Conservation (phyloP, 2,888 invertebrate species). For the Synanthedon tipuliformis region DNA sequence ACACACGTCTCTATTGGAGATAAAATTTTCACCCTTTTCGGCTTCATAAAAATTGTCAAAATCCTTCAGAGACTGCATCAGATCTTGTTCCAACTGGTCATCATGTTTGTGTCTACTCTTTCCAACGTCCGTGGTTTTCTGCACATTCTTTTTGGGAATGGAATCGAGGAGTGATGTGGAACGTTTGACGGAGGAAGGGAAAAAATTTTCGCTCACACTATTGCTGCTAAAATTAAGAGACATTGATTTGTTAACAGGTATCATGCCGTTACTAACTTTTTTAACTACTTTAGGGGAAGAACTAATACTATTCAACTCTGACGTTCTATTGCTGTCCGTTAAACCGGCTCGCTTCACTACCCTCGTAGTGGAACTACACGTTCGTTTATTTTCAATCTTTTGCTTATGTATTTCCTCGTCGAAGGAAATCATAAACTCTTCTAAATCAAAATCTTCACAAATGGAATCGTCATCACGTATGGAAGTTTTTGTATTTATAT, state of each 20-base stretch:
- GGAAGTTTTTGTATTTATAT: slow-evolving; percentile 56
- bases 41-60: slow-evolving; percentile 61
- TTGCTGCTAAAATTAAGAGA: slow-evolving; percentile 72
- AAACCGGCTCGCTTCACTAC: slow-evolving; percentile 49
- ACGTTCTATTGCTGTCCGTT: slow-evolving; percentile 37
- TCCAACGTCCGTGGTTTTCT: slow-evolving; percentile 38
- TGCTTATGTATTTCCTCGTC: slow-evolving; percentile 71
- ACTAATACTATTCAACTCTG: slow-evolving; percentile 41
- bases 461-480: slow-evolving; percentile 63
- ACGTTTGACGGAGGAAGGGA: slow-evolving; percentile 66
- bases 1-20: slow-evolving; percentile 29
- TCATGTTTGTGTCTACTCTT: slow-evolving; percentile 58
- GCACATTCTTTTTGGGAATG: slow-evolving; percentile 48
- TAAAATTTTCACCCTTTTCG: slow-evolving; percentile 39
- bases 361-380: slow-evolving; percentile 61
- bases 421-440: slow-evolving; percentile 77
- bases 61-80: slow-evolving; percentile 64
- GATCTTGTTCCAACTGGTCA: slow-evolving; percentile 57
- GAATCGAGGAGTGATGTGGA: slow-evolving; percentile 70
- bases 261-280: slow-evolving; percentile 34
- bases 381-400: slow-evolving; percentile 50
- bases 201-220: slow-evolving; percentile 54
- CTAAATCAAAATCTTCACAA: slow-evolving; percentile 73
- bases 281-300: slow-evolving; percentile 43
- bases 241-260: slow-evolving; percentile 63